Evolutionary conservation across 2,888 invertebrate genomes (phyloP), one percentile per base, ranked within the genome.

Genomic region (Nipponacmea schrenckii): DNA sequence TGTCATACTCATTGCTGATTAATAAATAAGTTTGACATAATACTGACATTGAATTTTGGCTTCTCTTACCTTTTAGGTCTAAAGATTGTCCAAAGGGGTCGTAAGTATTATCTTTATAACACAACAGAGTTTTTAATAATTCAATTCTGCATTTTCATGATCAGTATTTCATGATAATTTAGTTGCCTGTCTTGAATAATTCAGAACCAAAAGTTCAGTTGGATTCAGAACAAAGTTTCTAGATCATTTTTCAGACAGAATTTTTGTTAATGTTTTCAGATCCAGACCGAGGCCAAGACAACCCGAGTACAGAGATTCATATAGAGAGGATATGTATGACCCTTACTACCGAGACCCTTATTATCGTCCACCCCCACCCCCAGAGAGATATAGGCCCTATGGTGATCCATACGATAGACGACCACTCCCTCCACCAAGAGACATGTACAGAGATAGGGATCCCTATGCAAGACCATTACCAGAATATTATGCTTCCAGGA

Each of bases 11-110:
- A n/a, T n/a, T n/a, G n/a, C n/a, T n/a, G n/a, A n/a, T n/a, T n/a
- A n/a, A n/a, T n/a, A n/a, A n/a, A n/a, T n/a, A n/a, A n/a, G n/a
- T n/a, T n/a, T n/a, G n/a, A n/a, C n/a, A 24, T 56, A 12, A 12
- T 24, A 20, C 56, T 56, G 8, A 24, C 14, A 56, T 56, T 14
- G 24, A 8, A 7, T n/a, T 72, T 50, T 73, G 45, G n/a, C n/a
- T n/a, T n/a, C n/a, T n/a, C 1, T 66, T 64, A 46, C 14, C 31
- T 69, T 73, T 62, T 44, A 73, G 96, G 96, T 95, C 95, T 85
- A 96, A 95, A 92, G 96, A 96, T 91, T 96, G 96, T 91, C 95
- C 95, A 15, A 67, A 68, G 39, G 71, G 72, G 45, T 64, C 68
- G 72, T 71, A 64, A 73, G 73, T 69, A 72, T 69, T 44, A 1